Conservation (phyloP, 2,113 vertebrate species). For the Pseudopodoces humilis region DNA sequence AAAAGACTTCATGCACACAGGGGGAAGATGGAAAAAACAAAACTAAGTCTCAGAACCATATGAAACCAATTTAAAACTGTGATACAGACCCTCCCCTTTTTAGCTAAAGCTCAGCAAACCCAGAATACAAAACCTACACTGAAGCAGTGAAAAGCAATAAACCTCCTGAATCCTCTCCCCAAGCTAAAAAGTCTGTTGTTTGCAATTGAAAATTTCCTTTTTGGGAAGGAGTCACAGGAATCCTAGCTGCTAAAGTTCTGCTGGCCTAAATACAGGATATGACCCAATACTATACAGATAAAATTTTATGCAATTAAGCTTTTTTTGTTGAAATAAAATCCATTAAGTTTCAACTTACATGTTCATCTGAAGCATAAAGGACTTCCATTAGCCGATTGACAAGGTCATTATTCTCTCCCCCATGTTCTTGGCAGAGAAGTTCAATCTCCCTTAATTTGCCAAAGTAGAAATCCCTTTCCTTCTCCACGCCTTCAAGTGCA, state of each 20-base stretch:
- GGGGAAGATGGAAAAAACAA: neutral
- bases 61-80: neutral
- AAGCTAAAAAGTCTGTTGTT: neutral
- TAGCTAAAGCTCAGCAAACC: neutral
- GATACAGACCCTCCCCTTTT: neutral
- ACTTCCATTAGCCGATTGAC: conserved; percentile 95
- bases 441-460: conserved; percentile 98
- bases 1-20: neutral
- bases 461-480: conserved; percentile 99
- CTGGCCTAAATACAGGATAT: neutral
- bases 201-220: neutral
- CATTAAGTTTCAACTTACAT: conserved; percentile 75
- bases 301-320: neutral
- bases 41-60: neutral
- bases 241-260: neutral
- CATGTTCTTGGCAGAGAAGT: conserved; percentile 94
- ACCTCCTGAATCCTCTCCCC: neutral
- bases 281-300: neutral
- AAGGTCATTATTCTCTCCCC: conserved; percentile 89
- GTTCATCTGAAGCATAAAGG: conserved; percentile 93
- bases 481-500: conserved; percentile 96
- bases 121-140: neutral
- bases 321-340: neutral
- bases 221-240: neutral
- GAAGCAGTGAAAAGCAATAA: neutral